These are phyloP conservation scores for Danaus chrysippus DNA, from an alignment of 2,888 invertebrate species.

Conservation along the genomic window DNA sequence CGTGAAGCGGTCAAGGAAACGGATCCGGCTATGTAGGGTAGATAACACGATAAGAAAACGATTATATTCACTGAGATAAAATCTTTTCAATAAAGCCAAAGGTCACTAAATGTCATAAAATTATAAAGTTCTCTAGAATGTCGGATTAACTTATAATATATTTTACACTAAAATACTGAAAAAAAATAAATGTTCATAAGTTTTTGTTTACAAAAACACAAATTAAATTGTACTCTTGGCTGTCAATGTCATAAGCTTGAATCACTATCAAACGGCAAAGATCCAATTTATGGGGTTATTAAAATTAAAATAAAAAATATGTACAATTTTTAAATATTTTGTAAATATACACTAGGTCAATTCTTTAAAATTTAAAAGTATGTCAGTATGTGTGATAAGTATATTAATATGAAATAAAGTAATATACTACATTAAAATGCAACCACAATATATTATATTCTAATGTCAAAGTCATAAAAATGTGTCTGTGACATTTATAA, in stretches of 20 bases:
- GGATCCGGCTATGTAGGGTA: conserved; percentile 52
- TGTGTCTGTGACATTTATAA: conserved; percentile 1
- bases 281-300: neutral
- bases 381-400: too few relatives aligned
- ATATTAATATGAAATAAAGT: neutral
- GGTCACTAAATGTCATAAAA: conserved; percentile 8
- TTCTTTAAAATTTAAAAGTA: too few relatives aligned
- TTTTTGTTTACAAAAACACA: conserved; percentile 14
- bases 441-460: neutral
- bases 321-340: neutral
- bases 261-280: neutral
- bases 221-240: neutral
- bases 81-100: conserved; percentile 16
- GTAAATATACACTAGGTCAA: too few relatives aligned
- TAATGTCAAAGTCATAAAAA: neutral
- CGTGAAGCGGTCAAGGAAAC: conserved; percentile 45
- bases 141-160: too few relatives aligned
- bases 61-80: conserved; percentile 24
- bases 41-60: conserved; percentile 41
- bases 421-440: neutral
- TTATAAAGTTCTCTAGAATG: neutral
- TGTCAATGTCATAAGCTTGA: neutral
- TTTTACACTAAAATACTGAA: neutral
- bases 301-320: neutral
- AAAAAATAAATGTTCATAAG: conserved; percentile 7